Percentiles rank a stretch among this genome's conserved stretches.
These are phyloP conservation scores for Hydrotaea diabolus DNA, from an alignment of 2,888 invertebrate genomes.

Conservation along the genomic window DNA sequence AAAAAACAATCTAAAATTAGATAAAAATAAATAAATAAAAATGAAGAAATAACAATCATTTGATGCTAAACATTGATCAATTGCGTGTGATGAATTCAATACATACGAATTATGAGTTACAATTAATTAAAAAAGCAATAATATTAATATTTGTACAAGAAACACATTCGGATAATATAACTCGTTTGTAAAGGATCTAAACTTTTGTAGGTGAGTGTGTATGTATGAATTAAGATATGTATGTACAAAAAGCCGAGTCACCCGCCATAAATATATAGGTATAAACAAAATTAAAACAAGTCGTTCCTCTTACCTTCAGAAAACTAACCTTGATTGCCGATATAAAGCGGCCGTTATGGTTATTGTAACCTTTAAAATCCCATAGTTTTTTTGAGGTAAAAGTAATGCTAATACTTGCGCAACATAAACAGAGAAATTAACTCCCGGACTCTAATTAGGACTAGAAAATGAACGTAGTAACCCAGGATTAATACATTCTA, in stretches of 20 bases:
- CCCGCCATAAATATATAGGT: neutral
- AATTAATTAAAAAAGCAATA: slow-evolving; percentile 31
- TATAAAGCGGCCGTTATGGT: no score
- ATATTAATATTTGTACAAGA: slow-evolving; percentile 22
- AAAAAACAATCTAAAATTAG: slow-evolving; percentile 76
- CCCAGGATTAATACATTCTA: no score
- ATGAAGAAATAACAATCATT: slow-evolving; percentile 70
- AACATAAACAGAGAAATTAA: no score
- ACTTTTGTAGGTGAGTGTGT: neutral
- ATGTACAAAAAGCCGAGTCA: neutral
- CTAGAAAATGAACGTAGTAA: no score
- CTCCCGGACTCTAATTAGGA: no score
- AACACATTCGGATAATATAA: slow-evolving; percentile 45
- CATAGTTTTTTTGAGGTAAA: no score
- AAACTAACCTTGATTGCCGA: no score
- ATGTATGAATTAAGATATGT: neutral
- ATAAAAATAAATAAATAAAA: slow-evolving; percentile 71
- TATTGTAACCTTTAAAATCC: no score
- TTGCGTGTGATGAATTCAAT: slow-evolving; percentile 37
- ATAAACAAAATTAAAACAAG: no score
- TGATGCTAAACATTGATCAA: slow-evolving; percentile 62
- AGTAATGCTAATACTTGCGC: no score
- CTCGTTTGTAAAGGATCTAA: slow-evolving; percentile 52
- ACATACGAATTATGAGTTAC: neutral
- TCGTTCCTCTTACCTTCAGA: no score